Conservation (phyloP, 2,113 vertebrate genomes). For the Coreoperca whiteheadi region DNA sequence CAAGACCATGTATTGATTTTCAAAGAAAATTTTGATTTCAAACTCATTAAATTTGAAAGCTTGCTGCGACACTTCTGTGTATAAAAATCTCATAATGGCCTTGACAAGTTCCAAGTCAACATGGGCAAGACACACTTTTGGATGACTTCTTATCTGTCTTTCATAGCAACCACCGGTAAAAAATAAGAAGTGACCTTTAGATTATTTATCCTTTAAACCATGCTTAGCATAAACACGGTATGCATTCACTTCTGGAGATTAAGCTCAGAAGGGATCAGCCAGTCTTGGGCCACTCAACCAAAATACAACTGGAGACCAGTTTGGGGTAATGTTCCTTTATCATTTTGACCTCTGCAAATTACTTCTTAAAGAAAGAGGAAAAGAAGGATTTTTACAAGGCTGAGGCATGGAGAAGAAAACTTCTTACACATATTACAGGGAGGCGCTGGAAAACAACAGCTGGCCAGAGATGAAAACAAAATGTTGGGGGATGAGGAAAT, state of each 20-base stretch:
- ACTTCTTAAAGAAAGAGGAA: conserved; percentile 55
- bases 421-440: conserved; percentile 74
- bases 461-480: conserved; percentile 84
- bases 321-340: conserved; percentile 34
- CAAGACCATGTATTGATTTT: not conserved
- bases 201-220: conserved; percentile 27
- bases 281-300: conserved; percentile 2
- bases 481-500: conserved; percentile 81
- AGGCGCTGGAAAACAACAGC: conserved; percentile 83
- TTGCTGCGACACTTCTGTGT: not conserved
- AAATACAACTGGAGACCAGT: conserved; percentile 49
- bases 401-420: conserved; percentile 69
- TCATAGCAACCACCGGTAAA: not conserved
- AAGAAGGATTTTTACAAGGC: conserved; percentile 73
- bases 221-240: not conserved
- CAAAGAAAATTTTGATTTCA: conserved; percentile 12
- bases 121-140: not conserved
- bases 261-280: conserved; percentile 34
- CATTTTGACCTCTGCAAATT: conserved; percentile 49
- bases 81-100: not conserved
- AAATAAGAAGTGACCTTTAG: not conserved
- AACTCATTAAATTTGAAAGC: not conserved
- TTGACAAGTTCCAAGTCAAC: conserved; percentile 24
- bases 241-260: conserved; percentile 18
- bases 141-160: not conserved